A percentile compares a stretch with the other conserved stretches of the same genome.
phyloP scores from a whole-genome alignment of 2,113 vertebrate species.

The Marcusenius ussheri region DNA sequence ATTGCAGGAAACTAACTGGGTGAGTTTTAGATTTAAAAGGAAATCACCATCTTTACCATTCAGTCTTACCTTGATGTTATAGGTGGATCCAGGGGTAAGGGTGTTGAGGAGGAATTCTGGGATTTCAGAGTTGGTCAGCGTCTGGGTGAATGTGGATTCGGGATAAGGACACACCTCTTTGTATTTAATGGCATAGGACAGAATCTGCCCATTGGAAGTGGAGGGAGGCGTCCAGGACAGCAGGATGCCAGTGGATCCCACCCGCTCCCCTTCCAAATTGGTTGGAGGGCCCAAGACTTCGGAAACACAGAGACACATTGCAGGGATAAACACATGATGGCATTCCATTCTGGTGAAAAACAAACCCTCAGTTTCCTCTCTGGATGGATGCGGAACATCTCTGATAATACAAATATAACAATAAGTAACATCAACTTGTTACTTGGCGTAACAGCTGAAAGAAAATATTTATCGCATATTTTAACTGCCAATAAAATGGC shows the following conservation, averaged over 20 bases:
- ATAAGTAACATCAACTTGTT: background rate
- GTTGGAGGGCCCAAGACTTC: slow-evolving; percentile 71
- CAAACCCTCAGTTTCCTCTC: background rate
- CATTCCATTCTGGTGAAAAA: background rate
- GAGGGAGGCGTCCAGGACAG: slow-evolving; percentile 75
- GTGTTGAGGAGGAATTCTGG: slow-evolving; percentile 82
- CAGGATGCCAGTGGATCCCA: slow-evolving; percentile 89
- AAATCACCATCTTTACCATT: background rate
- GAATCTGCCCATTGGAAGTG: slow-evolving; percentile 63
- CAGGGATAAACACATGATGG: background rate
- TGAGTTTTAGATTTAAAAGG: background rate
- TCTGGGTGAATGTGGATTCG: slow-evolving; percentile 70
- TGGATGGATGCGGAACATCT: background rate
- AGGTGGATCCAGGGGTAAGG: slow-evolving; percentile 84
- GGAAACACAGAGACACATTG: slow-evolving; percentile 8
- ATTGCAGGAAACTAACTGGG: background rate
- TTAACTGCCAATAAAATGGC: background rate
- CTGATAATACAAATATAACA: background rate
- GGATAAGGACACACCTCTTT: slow-evolving; percentile 89
- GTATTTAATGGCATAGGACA: slow-evolving; percentile 79
- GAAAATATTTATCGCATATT: background rate
- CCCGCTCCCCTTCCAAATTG: slow-evolving; percentile 75
- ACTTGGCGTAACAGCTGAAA: background rate
- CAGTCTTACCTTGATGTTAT: slow-evolving; percentile 80
- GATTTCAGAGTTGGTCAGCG: slow-evolving; percentile 65